Conservation (phyloP, 2,797 vertebrate genomes). For the Sebastes oblongus region DNA sequence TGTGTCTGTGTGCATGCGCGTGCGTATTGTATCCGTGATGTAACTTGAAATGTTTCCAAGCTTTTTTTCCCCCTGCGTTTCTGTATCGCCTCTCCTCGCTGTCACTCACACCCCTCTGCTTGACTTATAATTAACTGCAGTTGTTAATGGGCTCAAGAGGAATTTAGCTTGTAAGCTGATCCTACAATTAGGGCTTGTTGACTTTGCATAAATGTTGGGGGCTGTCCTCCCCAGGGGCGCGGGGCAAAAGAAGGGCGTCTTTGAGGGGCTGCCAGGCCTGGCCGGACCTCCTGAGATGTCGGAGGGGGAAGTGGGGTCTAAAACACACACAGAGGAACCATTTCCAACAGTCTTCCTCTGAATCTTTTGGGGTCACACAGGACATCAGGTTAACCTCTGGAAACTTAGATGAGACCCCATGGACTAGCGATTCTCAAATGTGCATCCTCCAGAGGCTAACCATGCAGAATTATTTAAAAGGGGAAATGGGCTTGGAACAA, state of each 20-base stretch:
- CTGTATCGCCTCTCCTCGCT: constrained; percentile 26
- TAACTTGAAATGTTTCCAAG: constrained; percentile 51
- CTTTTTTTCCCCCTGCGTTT: constrained; percentile 18
- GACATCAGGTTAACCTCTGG: constrained; percentile 64
- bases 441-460: constrained; percentile 23
- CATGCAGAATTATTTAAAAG: constrained; percentile 17
- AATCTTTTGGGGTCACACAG: constrained; percentile 54
- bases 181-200: constrained; percentile 86
- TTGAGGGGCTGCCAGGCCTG: constrained; percentile 76
- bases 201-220: constrained; percentile 84
- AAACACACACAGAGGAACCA: constrained; percentile 61
- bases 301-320: constrained; percentile 52
- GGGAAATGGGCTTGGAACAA: constrained; percentile 9
- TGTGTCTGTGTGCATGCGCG: constrained; percentile 12
- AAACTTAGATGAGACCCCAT: constrained; percentile 56
- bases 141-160: constrained; percentile 82
- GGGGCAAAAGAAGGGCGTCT: constrained; percentile 74
- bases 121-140: constrained; percentile 79
- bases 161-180: constrained; percentile 82
- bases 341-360: constrained; percentile 46
- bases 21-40: constrained; percentile 40
- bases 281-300: constrained; percentile 66
- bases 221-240: constrained; percentile 64
- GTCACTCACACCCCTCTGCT: constrained; percentile 51
- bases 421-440: constrained; percentile 36